Base-by-base conservation (phyloP, 2,797 vertebrate species). In the Enteromius viviparus region DNA sequence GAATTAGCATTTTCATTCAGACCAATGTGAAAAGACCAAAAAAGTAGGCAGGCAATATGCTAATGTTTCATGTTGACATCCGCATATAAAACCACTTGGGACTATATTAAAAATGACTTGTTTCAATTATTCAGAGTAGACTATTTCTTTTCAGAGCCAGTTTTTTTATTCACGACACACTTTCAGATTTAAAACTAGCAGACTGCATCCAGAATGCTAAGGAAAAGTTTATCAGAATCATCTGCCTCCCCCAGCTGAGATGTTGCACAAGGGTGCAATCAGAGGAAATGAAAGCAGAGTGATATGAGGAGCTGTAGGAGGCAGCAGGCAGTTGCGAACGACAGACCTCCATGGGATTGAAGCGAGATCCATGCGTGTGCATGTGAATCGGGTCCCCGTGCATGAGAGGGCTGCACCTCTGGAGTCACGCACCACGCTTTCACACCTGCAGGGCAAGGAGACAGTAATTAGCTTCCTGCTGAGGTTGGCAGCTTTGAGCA, bases 401-500 rank as follows among this genome's bases (percentile, higher is more conserved):
- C 55, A 21, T 42, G 4, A 23, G 55, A 19, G 19, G 58, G 70
- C 53, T 21, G 19, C 21, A 78, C 72, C 86, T 84, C 80, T 34
- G 78, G 78, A 84, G 62, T 71, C 55, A 19, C 51, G 60, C 75
- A 78, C 69, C 71, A 78, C 47, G 53, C 79, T 78, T 69, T 65
- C 76, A 42, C 75, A 81, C 74, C 77, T 81, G 72, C 77, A 69
- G 75, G 79, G 80, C 60, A 19, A 77, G 58, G 84, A 85, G 81
- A 87, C 76, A 86, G 82, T 85, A 83, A 88, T 90, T 85, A 89
- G 85, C 80, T 49, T 85, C 86, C 86, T 21, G 76, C 87, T 83
- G 86, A 37, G 84, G 66, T 77, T 58, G 55, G 70, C 77, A 87
- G 87, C 85, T 90, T 87, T 78, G 76, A 82, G 76, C 53, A n/a